These are phyloP conservation scores for Gymnarchus niloticus DNA, from an alignment of 2,113 vertebrate species.

Conservation along the genomic window DNA sequence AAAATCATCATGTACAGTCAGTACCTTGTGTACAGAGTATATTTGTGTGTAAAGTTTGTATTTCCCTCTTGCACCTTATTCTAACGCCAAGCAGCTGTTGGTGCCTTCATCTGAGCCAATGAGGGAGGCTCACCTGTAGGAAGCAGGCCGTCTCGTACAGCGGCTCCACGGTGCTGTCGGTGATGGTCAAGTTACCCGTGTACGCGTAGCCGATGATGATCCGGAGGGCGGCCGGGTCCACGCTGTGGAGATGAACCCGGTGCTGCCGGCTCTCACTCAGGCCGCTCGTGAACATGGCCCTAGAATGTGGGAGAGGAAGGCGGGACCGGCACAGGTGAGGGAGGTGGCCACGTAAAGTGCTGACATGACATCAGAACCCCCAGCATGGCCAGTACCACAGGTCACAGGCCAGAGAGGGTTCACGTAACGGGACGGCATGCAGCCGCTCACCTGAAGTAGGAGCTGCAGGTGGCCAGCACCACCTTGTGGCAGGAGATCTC, in stretches of 20 bases:
- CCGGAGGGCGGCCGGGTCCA: slow-evolving; percentile 86
- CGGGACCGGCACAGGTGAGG: no score
- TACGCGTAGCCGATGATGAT: slow-evolving; percentile 93
- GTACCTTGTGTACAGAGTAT: no score
- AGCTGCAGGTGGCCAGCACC: slow-evolving; percentile 96
- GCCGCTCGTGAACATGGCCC: slow-evolving; percentile 98
- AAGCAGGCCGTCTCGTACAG: slow-evolving; percentile 98
- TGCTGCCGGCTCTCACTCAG: slow-evolving; percentile 96
- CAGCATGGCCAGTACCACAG: background rate
- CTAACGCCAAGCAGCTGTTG: no score
- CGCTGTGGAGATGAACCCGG: slow-evolving; percentile 88
- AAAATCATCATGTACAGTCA: no score
- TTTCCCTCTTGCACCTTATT: no score
- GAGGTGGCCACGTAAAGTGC: no score
- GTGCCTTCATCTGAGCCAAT: no score
- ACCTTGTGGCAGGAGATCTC: slow-evolving; percentile 98
- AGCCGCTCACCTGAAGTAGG: slow-evolving; percentile 88
- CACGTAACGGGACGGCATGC: no score
- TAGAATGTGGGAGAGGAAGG: slow-evolving; percentile 38
- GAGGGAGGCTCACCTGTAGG: slow-evolving; percentile 74
- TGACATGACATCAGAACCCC: background rate
- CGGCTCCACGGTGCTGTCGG: slow-evolving; percentile 87
- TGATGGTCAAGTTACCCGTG: slow-evolving; percentile 89
- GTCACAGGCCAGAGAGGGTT: no score
- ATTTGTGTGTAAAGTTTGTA: no score